Base-by-base conservation (phyloP, 2,113 vertebrate genomes). In the Rissa tridactyla region DNA sequence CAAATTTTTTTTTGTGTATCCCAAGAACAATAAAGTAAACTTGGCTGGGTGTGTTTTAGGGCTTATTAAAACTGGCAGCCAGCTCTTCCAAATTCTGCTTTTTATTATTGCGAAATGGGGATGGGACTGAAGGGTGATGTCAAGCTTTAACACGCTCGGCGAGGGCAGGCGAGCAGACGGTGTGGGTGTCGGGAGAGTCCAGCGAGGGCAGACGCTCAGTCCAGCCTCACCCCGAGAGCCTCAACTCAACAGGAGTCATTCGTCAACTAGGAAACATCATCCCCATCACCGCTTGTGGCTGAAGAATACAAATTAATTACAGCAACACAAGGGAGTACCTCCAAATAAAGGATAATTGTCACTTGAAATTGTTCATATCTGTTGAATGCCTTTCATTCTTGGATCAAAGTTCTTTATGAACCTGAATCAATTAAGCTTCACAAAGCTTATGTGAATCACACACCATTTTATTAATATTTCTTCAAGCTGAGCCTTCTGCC, bases 11-110 rank as follows among this genome's bases (percentile, higher is more conserved):
- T 83, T 68, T 29, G 64, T 38, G 26, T n/a, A 91, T 96, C 96
- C 95, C 93, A 95, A 97, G 91, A 97, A 98, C 95, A 97, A 97
- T 91, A 88, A 46, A 96, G 82, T 94, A 86, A 97, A 94, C 91
- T 95, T 61, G 72, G 82, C 90, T 49, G 94, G 96, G 96, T 62
- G 96, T 95, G 96, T 94, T 91, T 82, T 11, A 9, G 75, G 1
- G 64, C 65, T 89, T 75, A 79, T 80, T 71, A 88, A 94, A 96
- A 72, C 77, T 32, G 88, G 89, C 91, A 95, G 58, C 65, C 57
- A 32, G 66, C 79, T 94, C 81, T 90, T 91, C 77, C 69, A 58
- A 83, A 82, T n/a, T 71, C 64, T 91, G 95, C 80, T 95, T 38
- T 52, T 49, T 80, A 60, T 80, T 58, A 14, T 79, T 97, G 96